Evolutionary conservation across 2,888 invertebrate genomes (phyloP).

Genomic region (Eilema griseolum): DNA sequence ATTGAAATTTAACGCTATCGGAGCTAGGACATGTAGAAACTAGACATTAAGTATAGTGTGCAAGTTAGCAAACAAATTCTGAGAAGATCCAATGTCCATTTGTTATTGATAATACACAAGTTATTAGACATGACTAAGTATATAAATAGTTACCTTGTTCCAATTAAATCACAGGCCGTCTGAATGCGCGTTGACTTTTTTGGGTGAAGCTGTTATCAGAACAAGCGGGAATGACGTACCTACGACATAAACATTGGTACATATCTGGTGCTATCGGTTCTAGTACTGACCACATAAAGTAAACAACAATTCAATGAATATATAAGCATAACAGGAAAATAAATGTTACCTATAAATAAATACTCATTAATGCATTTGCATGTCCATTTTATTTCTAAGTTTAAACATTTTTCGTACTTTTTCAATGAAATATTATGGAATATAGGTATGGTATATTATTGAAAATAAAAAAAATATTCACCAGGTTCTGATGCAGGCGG

Average conservation of each 20-base stretch:
- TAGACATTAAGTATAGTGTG: slow-evolving; percentile 31
- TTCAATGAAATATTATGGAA: not conserved
- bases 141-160: slow-evolving; percentile 69
- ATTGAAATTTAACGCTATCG: slow-evolving; percentile 35
- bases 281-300: slow-evolving; percentile 28
- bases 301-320: slow-evolving; percentile 45
- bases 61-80: slow-evolving; percentile 52
- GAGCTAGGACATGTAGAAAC: slow-evolving; percentile 32
- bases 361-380: slow-evolving; percentile 34
- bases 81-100: slow-evolving; percentile 59
- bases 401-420: not conserved
- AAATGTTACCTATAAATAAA: slow-evolving; percentile 44
- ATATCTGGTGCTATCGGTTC: slow-evolving; percentile 25
- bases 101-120: slow-evolving; percentile 58
- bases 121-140: slow-evolving; percentile 62
- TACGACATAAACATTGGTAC: slow-evolving; percentile 3
- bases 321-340: slow-evolving; percentile 53
- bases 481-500: no score
- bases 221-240: slow-evolving; percentile 44
- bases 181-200: slow-evolving; percentile 58
- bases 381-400: slow-evolving; percentile 20
- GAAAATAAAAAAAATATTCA: no score
- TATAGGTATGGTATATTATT: no score
- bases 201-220: slow-evolving; percentile 51
- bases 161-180: slow-evolving; percentile 62